Evolutionary conservation across 2,797 vertebrate species (phyloP), one percentile per base, ranked within the genome.

Genomic region (Platyrinchus mystaceus): DNA sequence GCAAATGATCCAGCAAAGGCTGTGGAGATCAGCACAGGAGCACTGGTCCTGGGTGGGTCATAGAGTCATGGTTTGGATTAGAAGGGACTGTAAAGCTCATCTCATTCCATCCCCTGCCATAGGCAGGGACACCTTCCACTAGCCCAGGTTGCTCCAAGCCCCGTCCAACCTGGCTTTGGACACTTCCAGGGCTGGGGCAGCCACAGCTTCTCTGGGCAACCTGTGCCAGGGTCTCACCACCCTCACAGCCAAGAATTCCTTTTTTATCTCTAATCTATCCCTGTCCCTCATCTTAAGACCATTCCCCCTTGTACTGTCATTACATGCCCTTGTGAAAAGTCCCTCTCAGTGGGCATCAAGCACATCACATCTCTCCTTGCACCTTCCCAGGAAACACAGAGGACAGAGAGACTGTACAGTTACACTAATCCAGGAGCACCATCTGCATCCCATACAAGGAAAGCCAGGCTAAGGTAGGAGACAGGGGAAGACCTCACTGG

Each of bases 401-500:
- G 28, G 66, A 56, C 1, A 4, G 39, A 66, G 18, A 70, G 50
- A 58, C 46, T 47, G 41, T 32, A 14, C 16, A 69, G 28, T 23
- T 15, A n/a, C 30, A 32, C 18, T 12, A 39, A 32, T 26, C 49
- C 30, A 46, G 60, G 4, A 76, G n/a, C n/a, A 66, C 18, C 0
- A 0, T 34, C 46, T 58, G 52, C n/a, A 63, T 41, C 53, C 60
- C 58, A 39, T 9, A 14, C 32, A 74, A 77, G 39, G 23, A 84
- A 70, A 60, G 32, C 52, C 41, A 82, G 52, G 55, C 43, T 27
- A n/a, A 32, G 46, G 62, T 13, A 70, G 19, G 39, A 83, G 47
- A 58, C n/a, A 44, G 50, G 4, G 24, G 47, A 73, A 80, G 52
- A 39, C 66, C 52, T 89, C 0, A 0, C 53, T 66, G 0, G 0